phyloP scores from a whole-genome alignment of 64 coral and sea anemone genomes.

The Astreopora myriophthalma region DNA sequence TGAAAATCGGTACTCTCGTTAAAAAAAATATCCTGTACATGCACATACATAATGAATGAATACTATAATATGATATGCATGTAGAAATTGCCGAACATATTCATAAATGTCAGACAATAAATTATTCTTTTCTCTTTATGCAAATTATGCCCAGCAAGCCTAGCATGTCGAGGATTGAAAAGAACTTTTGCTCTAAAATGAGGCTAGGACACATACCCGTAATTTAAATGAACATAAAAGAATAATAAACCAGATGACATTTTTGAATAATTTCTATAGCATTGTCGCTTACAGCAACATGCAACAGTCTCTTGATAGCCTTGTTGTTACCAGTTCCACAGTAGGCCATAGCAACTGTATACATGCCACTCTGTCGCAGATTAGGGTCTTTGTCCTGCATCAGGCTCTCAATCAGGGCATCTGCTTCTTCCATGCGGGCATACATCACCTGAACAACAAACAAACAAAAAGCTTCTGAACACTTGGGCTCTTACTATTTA shows the following conservation, averaged over 20 bases:
- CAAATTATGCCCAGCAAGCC: too few species aligned
- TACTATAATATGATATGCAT: too few species aligned
- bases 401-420: conserved; percentile 92
- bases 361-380: conserved; percentile 94
- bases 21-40: too few species aligned
- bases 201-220: too few species aligned
- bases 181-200: too few species aligned
- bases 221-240: too few species aligned
- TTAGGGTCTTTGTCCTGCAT: conserved; percentile 96
- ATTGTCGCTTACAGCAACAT: conserved; percentile 92
- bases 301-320: conserved; percentile 93
- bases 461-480: not conserved
- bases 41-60: not conserved
- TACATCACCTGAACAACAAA: conserved; percentile 83
- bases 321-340: conserved; percentile 99
- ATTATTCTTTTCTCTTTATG: too few species aligned
- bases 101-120: too few species aligned
- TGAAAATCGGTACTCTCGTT: not conserved
- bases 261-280: too few species aligned
- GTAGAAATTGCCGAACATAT: too few species aligned
- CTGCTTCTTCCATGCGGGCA: conserved; percentile 97
- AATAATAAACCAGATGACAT: too few species aligned
- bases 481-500: too few species aligned
- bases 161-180: not conserved
- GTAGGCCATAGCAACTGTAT: conserved; percentile 97